A percentile compares a stretch with the other conserved stretches of the same genome.
These are phyloP conservation scores for Pteruthius melanotis DNA, from an alignment of 2,113 vertebrate genomes.

Conservation along the genomic window DNA sequence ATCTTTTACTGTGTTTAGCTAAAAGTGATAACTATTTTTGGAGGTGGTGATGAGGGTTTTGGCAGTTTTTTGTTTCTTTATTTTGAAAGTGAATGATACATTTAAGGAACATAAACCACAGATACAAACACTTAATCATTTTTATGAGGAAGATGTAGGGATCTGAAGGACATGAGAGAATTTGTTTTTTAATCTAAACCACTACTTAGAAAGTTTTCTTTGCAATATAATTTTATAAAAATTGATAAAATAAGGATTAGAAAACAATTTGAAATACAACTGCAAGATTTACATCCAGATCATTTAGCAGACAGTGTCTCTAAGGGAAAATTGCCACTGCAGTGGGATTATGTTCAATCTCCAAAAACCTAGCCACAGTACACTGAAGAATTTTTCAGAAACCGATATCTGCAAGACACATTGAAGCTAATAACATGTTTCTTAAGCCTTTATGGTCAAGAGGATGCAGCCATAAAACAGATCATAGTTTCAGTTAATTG, in stretches of 20 bases:
- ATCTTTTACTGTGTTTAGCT: background rate
- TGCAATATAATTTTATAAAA: background rate
- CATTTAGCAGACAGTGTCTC: conserved; percentile 41
- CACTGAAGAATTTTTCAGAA: conserved; percentile 47
- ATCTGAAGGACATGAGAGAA: background rate
- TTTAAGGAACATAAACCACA: background rate
- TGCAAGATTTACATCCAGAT: conserved; percentile 31
- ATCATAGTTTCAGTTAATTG: conserved; percentile 31
- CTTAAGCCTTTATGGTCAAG: conserved; percentile 30
- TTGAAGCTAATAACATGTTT: background rate
- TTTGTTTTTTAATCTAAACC: background rate
- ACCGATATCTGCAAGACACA: conserved; percentile 47
- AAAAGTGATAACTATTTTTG: background rate
- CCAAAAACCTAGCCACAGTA: conserved; percentile 46
- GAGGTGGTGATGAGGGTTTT: background rate
- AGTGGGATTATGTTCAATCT: conserved; percentile 13
- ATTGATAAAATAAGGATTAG: background rate
- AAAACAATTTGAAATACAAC: background rate
- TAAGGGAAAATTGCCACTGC: conserved; percentile 20
- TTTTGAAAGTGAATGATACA: background rate
- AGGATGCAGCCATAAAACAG: background rate
- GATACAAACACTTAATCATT: background rate
- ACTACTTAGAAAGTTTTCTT: background rate
- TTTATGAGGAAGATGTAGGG: background rate
- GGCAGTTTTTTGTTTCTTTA: background rate